Conservation (phyloP, 2,113 vertebrate genomes). For the Podarcis muralis region DNA sequence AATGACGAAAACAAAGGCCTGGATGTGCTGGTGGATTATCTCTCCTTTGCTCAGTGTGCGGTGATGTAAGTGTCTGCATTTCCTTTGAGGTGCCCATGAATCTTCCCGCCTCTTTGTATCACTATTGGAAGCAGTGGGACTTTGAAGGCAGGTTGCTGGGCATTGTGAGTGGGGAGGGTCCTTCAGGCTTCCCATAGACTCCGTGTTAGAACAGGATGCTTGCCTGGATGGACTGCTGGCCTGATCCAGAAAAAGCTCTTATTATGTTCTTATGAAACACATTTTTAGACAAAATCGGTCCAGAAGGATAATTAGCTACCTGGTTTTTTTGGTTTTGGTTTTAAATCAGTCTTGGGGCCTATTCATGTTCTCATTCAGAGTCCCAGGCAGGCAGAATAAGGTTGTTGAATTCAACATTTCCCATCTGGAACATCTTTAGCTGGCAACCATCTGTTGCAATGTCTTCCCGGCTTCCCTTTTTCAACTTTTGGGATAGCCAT, state of each 20-base stretch:
- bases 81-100: background rate
- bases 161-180: too few species aligned
- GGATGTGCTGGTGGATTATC: conserved; percentile 94
- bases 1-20: conserved; percentile 96
- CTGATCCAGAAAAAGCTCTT: too few species aligned
- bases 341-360: too few species aligned
- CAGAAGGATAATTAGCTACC: too few species aligned
- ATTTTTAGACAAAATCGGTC: too few species aligned
- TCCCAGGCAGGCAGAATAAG: background rate
- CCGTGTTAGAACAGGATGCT: too few species aligned
- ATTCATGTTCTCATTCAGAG: background rate
- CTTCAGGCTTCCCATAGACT: too few species aligned
- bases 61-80: conserved; percentile 87
- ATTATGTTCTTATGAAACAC: too few species aligned
- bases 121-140: too few species aligned
- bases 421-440: background rate
- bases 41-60: conserved; percentile 94
- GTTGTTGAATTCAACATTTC: background rate
- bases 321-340: too few species aligned
- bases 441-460: background rate
- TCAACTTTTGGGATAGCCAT: background rate
- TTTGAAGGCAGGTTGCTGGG: too few species aligned
- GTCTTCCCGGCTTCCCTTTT: background rate
- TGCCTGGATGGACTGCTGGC: too few species aligned
- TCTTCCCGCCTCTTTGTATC: background rate